Conservation (phyloP, 2,797 vertebrate genomes). For the Vespertilio murinus region DNA sequence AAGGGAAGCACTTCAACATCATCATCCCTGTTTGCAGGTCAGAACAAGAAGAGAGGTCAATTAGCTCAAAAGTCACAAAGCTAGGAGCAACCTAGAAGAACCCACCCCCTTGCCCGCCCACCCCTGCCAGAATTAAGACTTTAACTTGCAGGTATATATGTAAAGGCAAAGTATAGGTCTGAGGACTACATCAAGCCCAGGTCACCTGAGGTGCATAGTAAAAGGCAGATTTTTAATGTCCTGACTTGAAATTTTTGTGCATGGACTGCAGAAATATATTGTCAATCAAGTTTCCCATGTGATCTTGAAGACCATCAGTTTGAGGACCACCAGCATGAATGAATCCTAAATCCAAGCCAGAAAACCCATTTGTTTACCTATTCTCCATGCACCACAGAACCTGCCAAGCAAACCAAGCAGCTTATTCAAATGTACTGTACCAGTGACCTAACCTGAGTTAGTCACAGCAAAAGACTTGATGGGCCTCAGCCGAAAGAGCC, state of each 20-base stretch:
- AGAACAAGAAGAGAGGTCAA: not conserved
- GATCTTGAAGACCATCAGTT: not conserved
- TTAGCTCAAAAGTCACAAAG: not conserved
- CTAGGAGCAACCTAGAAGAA: not conserved
- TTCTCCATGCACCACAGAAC: not conserved
- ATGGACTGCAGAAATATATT: not conserved
- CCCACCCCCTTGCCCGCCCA: not conserved
- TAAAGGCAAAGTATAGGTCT: not conserved
- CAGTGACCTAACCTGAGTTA: not conserved
- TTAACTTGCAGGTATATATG: not conserved
- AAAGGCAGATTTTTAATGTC: conserved; percentile 6
- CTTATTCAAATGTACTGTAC: not conserved
- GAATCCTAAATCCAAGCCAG: not conserved
- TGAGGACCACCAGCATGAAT: not conserved
- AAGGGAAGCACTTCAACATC: not conserved
- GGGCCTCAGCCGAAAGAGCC: not conserved
- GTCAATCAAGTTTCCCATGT: not conserved
- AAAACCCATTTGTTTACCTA: not conserved
- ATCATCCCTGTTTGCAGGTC: not conserved
- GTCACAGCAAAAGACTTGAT: not conserved
- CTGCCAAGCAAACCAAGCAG: conserved; percentile 6
- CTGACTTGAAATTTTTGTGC: not conserved
- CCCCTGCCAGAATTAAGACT: not conserved
- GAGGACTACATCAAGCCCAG: not conserved
- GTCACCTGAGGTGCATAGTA: not conserved